Base-by-base conservation (phyloP, 2,888 invertebrate genomes). In the Cephonodes hylas region DNA sequence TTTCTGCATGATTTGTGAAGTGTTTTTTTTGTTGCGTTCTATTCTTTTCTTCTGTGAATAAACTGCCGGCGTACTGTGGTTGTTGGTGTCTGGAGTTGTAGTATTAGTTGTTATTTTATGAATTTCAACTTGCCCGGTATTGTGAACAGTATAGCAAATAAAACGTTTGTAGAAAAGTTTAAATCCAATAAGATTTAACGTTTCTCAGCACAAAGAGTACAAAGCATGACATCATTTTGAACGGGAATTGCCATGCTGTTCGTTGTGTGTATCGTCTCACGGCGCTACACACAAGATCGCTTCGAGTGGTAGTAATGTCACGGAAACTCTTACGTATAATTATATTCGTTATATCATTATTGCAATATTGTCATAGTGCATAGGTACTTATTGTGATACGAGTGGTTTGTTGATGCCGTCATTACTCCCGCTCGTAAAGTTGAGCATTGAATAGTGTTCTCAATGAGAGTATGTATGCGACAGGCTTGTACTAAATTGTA, bases 1-100 rank as follows among this genome's bases (percentile, higher is more conserved):
- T 74, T 71, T 70, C 72, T 81, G 88, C 88, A 88, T 88, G 88
- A 74, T 69, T 76, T 84, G 79, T 81, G 76, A 80, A 70, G 57
- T 53, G 56, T 57, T 73, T 75, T 66, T 75, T 61, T 82, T 84
- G 75, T 71, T 80, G 79, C 78, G 73, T 74, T 75, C 62, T 64
- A 65, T 71, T 74, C 61, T 45, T 34, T 57, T 58, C 44, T 45
- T 45, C 18, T 23, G 38, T 25, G 38, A 34, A 34, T 23, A 23
- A 46, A 53, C 18, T 25, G 10, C 13, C 42, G 38, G 5, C n/a
- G 25, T n/a, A 18, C 13, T 48, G 42, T 20, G 42, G 18, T 53
- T n/a, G 31, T 31, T 31, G 53, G 53, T 53, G 53, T 53, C 53
- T 53, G 18, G 31, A 31, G 18, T 38, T 1, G 20, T 42, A 25